phyloP scores from a whole-genome alignment of 2,113 vertebrate species.

The Oreotrochilus melanogaster region DNA sequence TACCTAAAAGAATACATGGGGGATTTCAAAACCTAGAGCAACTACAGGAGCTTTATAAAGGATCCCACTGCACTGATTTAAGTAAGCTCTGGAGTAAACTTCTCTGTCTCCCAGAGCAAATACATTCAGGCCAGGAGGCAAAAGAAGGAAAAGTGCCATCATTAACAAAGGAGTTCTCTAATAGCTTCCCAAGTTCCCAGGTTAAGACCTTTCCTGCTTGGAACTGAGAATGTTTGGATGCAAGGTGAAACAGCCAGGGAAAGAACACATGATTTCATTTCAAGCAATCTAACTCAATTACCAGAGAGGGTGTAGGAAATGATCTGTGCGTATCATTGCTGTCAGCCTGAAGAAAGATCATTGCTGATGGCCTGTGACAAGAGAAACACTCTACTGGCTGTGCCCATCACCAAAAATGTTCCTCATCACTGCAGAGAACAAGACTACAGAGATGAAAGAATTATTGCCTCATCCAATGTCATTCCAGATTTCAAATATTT shows the following conservation, averaged over 20 bases:
- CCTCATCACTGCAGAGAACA: not conserved
- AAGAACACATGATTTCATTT: not conserved
- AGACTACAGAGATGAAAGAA: not conserved
- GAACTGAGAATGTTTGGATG: not conserved
- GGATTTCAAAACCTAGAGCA: not conserved
- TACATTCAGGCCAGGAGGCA: not conserved
- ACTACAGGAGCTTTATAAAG: not conserved
- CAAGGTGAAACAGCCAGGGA: not conserved
- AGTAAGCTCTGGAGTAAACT: not conserved
- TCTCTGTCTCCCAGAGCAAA: not conserved
- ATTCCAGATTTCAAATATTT: not conserved
- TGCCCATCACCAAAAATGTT: not conserved
- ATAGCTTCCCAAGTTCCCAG: not conserved
- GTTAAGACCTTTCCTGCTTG: not conserved
- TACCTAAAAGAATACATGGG: not conserved
- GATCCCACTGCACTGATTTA: not conserved
- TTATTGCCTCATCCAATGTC: not conserved
- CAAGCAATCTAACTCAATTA: slow-evolving; percentile 6
- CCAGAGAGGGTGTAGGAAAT: not conserved
- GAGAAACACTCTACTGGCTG: not conserved
- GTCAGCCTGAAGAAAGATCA: not conserved
- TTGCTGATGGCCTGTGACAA: slow-evolving; percentile 5
- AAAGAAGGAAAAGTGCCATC: not conserved
- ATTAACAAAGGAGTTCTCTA: not conserved
- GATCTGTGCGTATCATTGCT: not conserved